Conservation (phyloP, 1,140 invertebrate genomes). For the Chelonus insularis region DNA sequence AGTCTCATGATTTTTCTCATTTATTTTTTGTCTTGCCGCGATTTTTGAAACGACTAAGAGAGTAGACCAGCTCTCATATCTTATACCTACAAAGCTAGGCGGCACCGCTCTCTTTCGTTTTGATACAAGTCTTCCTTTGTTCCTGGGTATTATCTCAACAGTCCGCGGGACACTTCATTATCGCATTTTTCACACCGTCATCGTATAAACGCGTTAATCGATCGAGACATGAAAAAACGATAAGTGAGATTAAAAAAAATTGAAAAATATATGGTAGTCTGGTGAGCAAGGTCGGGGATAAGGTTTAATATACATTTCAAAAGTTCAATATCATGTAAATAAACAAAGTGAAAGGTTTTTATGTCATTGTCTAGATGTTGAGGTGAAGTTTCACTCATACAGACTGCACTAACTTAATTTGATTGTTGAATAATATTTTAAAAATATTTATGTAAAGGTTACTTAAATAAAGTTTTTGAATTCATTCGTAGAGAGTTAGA, state of each 20-base stretch:
- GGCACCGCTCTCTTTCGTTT: not conserved
- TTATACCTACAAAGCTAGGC: conserved; percentile 1
- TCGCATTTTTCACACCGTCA: conserved; percentile 32
- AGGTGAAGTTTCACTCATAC: no score
- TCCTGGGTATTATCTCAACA: conserved; percentile 16
- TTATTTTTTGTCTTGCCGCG: conserved; percentile 10
- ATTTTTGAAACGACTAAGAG: conserved; percentile 4
- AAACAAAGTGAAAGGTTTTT: no score
- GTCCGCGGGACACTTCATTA: conserved; percentile 26
- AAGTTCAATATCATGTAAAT: no score
- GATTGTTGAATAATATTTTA: no score
- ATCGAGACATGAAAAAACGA: conserved; percentile 28
- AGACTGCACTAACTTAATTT: no score
- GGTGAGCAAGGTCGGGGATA: not conserved
- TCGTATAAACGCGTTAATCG: conserved; percentile 31
- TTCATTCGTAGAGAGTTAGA: no score
- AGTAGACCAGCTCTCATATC: not conserved
- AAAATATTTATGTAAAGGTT: no score
- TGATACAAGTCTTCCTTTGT: conserved; percentile 19
- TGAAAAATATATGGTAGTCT: conserved; percentile 17
- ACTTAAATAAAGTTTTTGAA: no score
- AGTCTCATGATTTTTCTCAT: not conserved
- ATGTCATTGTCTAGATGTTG: no score
- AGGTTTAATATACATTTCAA: no score
- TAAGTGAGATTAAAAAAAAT: conserved; percentile 7